A percentile compares a stretch with the other conserved stretches of the same genome.
Conservation (phyloP, 2,888 invertebrate species). For the Celastrina argiolus region DNA sequence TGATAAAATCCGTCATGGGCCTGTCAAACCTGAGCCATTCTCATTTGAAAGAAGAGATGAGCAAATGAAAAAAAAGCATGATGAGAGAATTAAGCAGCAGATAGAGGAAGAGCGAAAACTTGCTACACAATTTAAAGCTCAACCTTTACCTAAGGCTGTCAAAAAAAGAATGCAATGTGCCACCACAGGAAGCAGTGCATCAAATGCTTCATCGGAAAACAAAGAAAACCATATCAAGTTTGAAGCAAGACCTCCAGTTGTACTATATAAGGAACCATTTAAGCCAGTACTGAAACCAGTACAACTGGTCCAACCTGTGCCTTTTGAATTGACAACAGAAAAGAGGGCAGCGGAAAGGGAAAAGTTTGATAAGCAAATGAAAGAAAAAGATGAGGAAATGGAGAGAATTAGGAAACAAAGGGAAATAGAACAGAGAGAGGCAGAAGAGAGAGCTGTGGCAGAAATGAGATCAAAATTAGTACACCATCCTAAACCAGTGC, state of each 20-base stretch:
- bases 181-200: constrained; percentile 45
- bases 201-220: constrained; percentile 59
- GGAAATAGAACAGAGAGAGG: constrained; percentile 55
- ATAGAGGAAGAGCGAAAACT: constrained; percentile 79
- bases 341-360: constrained; percentile 80
- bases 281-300: constrained; percentile 73
- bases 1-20: constrained; percentile 48
- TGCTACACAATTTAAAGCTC: constrained; percentile 82
- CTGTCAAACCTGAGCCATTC: constrained; percentile 75
- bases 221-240: constrained; percentile 72
- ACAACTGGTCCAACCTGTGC: constrained; percentile 61
- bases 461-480: constrained; percentile 77
- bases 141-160: constrained; percentile 78
- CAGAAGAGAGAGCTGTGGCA: constrained; percentile 71
- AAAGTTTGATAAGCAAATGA: constrained; percentile 76
- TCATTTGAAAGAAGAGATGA: constrained; percentile 83
- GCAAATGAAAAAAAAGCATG: constrained; percentile 73
- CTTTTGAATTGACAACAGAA: constrained; percentile 81
- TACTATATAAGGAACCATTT: constrained; percentile 81
- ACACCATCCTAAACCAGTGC: constrained; percentile 81
- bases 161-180: constrained; percentile 60
- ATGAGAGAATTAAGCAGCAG: constrained; percentile 78
- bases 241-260: constrained; percentile 80
- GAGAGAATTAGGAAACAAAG: constrained; percentile 56
- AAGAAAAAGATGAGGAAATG: constrained; percentile 72